phyloP scores from a whole-genome alignment of 2,797 vertebrate species.

The Neostethus bicornis region DNA sequence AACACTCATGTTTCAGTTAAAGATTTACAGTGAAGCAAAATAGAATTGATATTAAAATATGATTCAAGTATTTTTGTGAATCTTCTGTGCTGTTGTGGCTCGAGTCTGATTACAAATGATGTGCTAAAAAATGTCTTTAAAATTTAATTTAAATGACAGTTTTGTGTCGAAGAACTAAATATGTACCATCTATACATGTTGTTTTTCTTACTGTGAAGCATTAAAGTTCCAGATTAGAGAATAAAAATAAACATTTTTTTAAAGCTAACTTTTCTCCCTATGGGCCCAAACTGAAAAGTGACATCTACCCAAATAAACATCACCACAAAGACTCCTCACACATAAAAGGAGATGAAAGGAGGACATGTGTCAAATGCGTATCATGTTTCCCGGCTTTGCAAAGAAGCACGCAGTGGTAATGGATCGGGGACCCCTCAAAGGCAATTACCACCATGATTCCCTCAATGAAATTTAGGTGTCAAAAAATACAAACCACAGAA shows the following conservation, averaged over 20 bases:
- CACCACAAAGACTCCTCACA: slow-evolving; percentile 44
- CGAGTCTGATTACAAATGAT: slow-evolving; percentile 54
- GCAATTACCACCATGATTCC: slow-evolving; percentile 68
- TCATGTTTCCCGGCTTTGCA: slow-evolving; percentile 55
- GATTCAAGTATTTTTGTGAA: slow-evolving; percentile 64
- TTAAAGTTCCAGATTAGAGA: slow-evolving; percentile 21
- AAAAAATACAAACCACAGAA: slow-evolving; percentile 55
- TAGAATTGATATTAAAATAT: slow-evolving; percentile 66
- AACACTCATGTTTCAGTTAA: slow-evolving; percentile 51
- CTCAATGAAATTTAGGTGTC: slow-evolving; percentile 64
- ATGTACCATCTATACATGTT: not conserved
- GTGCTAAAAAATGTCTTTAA: slow-evolving; percentile 11
- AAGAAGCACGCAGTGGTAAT: slow-evolving; percentile 59
- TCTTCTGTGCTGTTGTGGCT: slow-evolving; percentile 33
- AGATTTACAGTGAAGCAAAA: slow-evolving; percentile 56
- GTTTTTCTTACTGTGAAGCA: slow-evolving; percentile 18
- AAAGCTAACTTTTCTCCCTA: slow-evolving; percentile 30
- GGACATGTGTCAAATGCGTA: slow-evolving; percentile 73
- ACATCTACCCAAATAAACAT: slow-evolving; percentile 61
- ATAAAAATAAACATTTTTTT: slow-evolving; percentile 36
- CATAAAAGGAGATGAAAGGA: slow-evolving; percentile 67
- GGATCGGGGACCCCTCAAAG: slow-evolving; percentile 70
- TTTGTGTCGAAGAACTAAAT: slow-evolving; percentile 27
- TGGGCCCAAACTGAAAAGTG: slow-evolving; percentile 45
- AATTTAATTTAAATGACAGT: slow-evolving; percentile 24